Conservation (phyloP, 2,888 invertebrate genomes). For the Stenchaetothrips biformis region DNA sequence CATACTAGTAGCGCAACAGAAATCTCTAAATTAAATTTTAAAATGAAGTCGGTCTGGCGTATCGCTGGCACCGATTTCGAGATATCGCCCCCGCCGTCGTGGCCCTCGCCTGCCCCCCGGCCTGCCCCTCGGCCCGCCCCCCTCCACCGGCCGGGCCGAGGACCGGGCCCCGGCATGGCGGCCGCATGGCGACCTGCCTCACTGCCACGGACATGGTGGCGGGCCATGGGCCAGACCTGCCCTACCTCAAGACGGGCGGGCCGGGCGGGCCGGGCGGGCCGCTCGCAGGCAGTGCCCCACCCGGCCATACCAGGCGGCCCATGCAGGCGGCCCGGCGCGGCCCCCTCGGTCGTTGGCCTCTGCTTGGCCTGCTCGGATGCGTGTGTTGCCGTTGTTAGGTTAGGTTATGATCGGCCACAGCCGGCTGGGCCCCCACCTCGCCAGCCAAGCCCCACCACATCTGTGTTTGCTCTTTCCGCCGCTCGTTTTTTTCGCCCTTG, state of each 20-base stretch:
- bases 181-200: neutral
- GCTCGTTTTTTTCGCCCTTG: neutral
- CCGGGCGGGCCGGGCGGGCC: neutral
- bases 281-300: neutral
- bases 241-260: no score
- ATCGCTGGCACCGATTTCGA: no score
- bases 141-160: neutral
- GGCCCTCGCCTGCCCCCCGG: neutral
- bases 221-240: neutral
- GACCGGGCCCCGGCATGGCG: neutral
- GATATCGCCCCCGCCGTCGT: neutral
- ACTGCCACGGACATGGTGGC: neutral
- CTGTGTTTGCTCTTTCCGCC: slow-evolving; percentile 3
- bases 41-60: no score
- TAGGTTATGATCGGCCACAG: slow-evolving; percentile 13
- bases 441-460: neutral
- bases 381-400: slow-evolving; percentile 23
- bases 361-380: slow-evolving; percentile 3
- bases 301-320: no score
- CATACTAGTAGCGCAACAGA: no score
- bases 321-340: neutral
- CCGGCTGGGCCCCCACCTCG: neutral
- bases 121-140: no score
- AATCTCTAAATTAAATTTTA: no score
- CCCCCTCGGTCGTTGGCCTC: neutral